Evolutionary conservation across 2,888 invertebrate species (phyloP).

Genomic region (Herminia tarsipennalis): DNA sequence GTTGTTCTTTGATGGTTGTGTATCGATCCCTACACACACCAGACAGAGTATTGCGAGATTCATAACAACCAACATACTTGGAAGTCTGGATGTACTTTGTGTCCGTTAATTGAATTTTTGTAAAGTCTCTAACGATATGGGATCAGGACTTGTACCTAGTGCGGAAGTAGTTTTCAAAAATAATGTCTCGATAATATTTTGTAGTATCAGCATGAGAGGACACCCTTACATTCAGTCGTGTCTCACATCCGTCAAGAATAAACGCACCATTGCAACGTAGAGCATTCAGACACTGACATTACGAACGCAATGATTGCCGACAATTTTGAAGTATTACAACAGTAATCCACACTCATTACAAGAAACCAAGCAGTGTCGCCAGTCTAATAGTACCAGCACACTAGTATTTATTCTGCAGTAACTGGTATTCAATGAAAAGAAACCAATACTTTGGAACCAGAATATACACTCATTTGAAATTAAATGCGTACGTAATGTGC

Average conservation of each 20-base stretch:
- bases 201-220: too few species aligned
- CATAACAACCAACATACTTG: too few species aligned
- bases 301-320: neutral
- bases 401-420: constrained; percentile 1
- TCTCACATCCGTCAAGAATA: neutral
- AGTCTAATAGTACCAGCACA: neutral
- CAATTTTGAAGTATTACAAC: neutral
- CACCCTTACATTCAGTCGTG: neutral
- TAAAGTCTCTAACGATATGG: too few species aligned
- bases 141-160: too few species aligned
- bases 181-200: too few species aligned
- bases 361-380: neutral
- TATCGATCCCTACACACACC: too few species aligned
- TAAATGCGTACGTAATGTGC: neutral
- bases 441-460: neutral
- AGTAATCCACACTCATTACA: constrained; percentile 5
- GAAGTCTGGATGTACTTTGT: too few species aligned
- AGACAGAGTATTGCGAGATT: too few species aligned
- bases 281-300: neutral
- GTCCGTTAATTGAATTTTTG: too few species aligned
- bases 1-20: too few species aligned
- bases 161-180: too few species aligned
- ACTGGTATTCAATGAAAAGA: neutral
- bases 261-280: neutral
- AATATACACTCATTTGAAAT: neutral